phyloP scores from a whole-genome alignment of 2,113 vertebrate species.

The Salminus brasiliensis region DNA sequence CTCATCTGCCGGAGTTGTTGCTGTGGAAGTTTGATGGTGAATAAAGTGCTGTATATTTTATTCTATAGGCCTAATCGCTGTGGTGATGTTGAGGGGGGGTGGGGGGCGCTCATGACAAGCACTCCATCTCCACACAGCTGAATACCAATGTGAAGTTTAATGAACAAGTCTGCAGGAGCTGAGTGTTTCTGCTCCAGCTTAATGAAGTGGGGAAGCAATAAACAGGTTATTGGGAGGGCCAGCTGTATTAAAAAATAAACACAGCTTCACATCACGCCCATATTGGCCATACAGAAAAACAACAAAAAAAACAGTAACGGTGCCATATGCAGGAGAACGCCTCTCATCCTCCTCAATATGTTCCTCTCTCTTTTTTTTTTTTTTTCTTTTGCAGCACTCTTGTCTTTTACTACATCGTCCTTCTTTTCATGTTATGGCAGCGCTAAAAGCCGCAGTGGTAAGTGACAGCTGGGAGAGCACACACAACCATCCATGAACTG shows the following conservation, averaged over 20 bases:
- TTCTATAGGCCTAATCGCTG: neutral
- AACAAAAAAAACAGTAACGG: neutral
- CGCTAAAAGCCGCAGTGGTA: constrained; percentile 36
- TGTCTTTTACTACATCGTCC: constrained; percentile 51
- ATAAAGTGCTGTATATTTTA: neutral
- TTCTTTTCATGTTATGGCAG: constrained; percentile 39
- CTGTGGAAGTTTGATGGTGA: neutral
- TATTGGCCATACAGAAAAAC: constrained; percentile 24
- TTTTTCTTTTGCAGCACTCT: constrained; percentile 14
- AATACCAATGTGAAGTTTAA: constrained; percentile 63
- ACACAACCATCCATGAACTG: constrained; percentile 4
- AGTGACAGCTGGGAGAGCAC: constrained; percentile 43
- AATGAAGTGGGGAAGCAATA: constrained; percentile 73
- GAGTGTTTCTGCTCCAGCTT: constrained; percentile 64
- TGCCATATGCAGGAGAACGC: constrained; percentile 6
- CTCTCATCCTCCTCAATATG: constrained; percentile 34
- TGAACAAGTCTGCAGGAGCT: constrained; percentile 65
- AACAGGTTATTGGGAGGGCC: constrained; percentile 71
- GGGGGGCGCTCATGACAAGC: constrained; percentile 35
- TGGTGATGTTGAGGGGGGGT: neutral
- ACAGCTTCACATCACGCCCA: constrained; percentile 31
- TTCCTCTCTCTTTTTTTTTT: neutral
- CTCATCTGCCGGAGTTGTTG: neutral
- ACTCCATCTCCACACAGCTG: constrained; percentile 52
- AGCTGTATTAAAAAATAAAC: constrained; percentile 59